Percentiles rank a stretch among this genome's conserved stretches.
phyloP scores from a whole-genome alignment of 2,797 vertebrate species.

The Dicrostonyx torquatus region DNA sequence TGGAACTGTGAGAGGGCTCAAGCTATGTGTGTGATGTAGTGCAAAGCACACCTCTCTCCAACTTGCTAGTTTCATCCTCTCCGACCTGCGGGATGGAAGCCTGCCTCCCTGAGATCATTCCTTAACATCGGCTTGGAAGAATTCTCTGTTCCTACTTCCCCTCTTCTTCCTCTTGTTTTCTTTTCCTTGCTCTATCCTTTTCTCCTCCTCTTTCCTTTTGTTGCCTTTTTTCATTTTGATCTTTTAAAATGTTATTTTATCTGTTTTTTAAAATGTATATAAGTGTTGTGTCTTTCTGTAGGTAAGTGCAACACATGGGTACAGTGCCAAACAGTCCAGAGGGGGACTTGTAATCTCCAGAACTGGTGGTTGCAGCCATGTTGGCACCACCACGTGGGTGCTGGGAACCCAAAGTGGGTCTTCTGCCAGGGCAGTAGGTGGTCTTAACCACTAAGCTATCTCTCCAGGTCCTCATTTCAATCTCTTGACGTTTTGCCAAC shows the following conservation, averaged over 20 bases:
- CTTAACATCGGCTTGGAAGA: background rate
- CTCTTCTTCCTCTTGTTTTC: no score
- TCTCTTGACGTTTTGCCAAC: background rate
- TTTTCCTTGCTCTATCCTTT: background rate
- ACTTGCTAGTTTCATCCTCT: background rate
- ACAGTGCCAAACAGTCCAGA: background rate
- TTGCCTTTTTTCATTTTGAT: background rate
- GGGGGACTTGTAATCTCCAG: background rate
- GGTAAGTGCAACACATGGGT: background rate
- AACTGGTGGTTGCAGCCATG: background rate
- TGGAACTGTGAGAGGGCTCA: background rate
- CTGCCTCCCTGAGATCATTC: background rate
- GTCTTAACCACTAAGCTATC: background rate
- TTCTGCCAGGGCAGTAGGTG: background rate
- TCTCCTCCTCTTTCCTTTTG: no score
- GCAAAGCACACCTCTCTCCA: background rate
- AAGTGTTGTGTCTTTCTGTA: background rate
- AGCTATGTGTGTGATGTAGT: background rate
- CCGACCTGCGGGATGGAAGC: background rate
- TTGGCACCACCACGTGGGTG: background rate
- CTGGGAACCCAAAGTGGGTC: background rate
- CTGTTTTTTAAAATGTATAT: background rate
- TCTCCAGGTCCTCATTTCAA: background rate
- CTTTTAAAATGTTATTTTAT: background rate
- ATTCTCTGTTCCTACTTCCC: rapidly evolving